Percentiles rank a stretch among this genome's conserved stretches.
These are phyloP conservation scores for Leptura quadrifasciata DNA, from an alignment of 2,888 invertebrate genomes.

Conservation along the genomic window DNA sequence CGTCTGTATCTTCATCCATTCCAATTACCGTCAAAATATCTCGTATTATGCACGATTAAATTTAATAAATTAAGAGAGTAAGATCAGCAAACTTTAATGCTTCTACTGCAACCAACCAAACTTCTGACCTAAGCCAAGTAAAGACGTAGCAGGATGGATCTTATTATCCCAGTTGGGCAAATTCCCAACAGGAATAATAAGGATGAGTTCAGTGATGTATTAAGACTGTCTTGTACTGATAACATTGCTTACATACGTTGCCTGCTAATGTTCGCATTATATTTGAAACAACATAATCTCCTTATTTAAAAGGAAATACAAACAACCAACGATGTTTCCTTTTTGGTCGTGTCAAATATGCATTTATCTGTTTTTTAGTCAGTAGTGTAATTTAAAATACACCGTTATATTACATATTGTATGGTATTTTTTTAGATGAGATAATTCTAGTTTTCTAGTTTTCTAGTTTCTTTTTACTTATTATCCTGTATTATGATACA, in stretches of 20 bases:
- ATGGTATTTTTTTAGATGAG: neutral
- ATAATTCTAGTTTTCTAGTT: neutral
- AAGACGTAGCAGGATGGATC: conserved; percentile 8
- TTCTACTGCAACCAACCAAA: neutral
- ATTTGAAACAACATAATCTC: too few species aligned
- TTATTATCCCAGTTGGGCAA: conserved; percentile 10
- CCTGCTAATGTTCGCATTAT: neutral
- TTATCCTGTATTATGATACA: neutral
- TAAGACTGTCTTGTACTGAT: neutral
- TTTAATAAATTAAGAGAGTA: conserved; percentile 5
- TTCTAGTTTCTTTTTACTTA: neutral
- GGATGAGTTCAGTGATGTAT: neutral
- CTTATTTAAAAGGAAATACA: too few species aligned
- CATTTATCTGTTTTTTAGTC: neutral
- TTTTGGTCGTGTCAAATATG: too few species aligned
- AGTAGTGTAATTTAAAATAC: neutral
- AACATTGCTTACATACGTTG: neutral
- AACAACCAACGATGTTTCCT: too few species aligned
- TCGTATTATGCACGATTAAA: neutral
- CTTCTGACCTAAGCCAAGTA: conserved; percentile 17
- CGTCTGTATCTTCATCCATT: too few species aligned
- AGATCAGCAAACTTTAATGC: neutral
- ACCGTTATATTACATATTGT: neutral
- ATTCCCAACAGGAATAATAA: neutral
- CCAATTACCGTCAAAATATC: too few species aligned